Percentiles rank a stretch among this genome's conserved stretches.
These are phyloP conservation scores for Uria lomvia DNA, from an alignment of 2,113 vertebrate species.

Conservation along the genomic window DNA sequence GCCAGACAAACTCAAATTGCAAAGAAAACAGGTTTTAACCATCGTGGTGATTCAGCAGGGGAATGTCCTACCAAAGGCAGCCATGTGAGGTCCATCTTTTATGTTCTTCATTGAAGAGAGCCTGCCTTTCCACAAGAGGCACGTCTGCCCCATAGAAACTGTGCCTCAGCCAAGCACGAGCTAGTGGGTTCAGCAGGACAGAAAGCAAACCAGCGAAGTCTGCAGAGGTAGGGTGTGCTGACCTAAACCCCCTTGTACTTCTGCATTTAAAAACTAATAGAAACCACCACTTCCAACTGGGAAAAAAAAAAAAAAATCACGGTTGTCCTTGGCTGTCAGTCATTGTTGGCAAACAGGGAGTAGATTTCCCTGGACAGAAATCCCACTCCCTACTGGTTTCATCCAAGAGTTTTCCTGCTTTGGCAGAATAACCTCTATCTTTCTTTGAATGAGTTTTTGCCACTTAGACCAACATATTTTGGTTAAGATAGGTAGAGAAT, in stretches of 20 bases:
- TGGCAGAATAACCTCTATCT: not conserved
- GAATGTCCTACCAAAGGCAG: not conserved
- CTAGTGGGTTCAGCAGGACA: not conserved
- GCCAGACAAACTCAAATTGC: not conserved
- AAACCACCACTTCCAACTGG: not conserved
- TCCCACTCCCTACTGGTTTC: not conserved
- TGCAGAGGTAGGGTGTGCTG: not conserved
- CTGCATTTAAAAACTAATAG: not conserved
- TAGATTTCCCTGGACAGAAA: not conserved
- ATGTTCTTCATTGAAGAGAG: not conserved
- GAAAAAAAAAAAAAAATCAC: not conserved
- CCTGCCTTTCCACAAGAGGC: not conserved
- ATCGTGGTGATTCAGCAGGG: not conserved
- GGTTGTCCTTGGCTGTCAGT: not conserved
- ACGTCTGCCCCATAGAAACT: not conserved
- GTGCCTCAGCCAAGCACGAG: not conserved
- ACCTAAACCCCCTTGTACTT: not conserved
- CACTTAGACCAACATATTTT: not conserved
- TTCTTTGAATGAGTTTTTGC: not conserved
- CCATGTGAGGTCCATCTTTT: not conserved
- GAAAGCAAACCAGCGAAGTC: not conserved
- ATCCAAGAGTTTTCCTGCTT: not conserved
- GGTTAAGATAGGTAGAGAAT: not conserved
- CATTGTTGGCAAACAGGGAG: not conserved
- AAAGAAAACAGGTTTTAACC: constrained; percentile 24